Base-by-base conservation (phyloP, 2,888 invertebrate genomes). In the Troides oblongomaculatus region DNA sequence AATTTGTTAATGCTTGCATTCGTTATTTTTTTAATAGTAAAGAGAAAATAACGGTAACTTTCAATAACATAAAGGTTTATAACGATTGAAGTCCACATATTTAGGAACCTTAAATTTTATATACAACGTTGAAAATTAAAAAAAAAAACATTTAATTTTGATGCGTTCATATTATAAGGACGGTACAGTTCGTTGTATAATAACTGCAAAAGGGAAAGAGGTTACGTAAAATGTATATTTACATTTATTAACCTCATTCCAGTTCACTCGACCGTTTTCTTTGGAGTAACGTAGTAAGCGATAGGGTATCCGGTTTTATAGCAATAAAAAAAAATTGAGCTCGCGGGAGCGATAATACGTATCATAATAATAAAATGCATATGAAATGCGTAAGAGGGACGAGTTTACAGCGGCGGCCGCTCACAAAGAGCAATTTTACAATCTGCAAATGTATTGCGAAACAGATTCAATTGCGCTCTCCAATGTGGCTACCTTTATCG, bases 401-500 rank as follows among this genome's bases (percentile, higher is more conserved):
- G 78, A 74, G 76, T 75, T 78, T 83, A 84, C 84, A 79, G 81
- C 77, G 74, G 80, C 81, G 84, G 84, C 81, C 12, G 76, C 77
- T 79, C 75, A 81, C 81, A 81, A 75, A 77, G 78, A 78, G 75
- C 74, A 79, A 76, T 79, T 81, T 83, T 84, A 84, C 80, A 83
- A 85, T 84, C 84, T 84, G 85, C 79, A 78, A 84, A 85, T 77
- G 78, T 77, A 78, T 80, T 79, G 77, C 73, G 76, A 74, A 79
- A 74, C 72, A 73, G 69, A 73, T 73, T 71, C 74, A 75, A 75
- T 73, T 75, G 75, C 69, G 74, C 66, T 56, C 63, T 46, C 60
- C 69, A 70, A 63, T 50, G 70, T 69, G 71, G 72, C 70, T 71
- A 73, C 69, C 68, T 72, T 72, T 68, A 72, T 66, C 67, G 64